Percentiles rank a stretch among this genome's conserved stretches.
Conservation (phyloP, 2,888 invertebrate species). For the Hermodice carunculata region DNA sequence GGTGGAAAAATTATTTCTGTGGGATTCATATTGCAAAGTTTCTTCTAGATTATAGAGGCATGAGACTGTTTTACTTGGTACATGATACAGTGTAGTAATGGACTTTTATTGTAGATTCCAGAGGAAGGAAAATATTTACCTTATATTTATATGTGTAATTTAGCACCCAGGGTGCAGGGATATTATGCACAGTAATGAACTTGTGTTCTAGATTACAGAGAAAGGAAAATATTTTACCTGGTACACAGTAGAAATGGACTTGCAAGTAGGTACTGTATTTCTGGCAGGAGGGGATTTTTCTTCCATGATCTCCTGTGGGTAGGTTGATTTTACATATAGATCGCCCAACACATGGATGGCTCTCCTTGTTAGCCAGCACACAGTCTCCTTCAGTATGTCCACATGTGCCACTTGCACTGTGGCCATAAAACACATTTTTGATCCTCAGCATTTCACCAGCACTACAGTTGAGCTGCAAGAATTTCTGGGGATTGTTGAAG, state of each 20-base stretch:
- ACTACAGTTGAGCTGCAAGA: slow-evolving; percentile 51
- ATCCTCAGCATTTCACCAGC: slow-evolving; percentile 55
- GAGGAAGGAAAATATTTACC: too few species aligned
- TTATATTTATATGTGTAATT: too few species aligned
- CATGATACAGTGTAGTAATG: too few species aligned
- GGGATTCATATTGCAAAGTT: too few species aligned
- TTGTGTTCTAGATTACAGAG: too few species aligned
- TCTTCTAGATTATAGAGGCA: too few species aligned
- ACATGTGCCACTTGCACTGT: slow-evolving; percentile 47
- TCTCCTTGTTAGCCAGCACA: slow-evolving; percentile 47
- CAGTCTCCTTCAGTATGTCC: slow-evolving; percentile 50
- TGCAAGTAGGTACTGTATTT: slow-evolving; percentile 58
- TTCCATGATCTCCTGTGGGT: slow-evolving; percentile 49
- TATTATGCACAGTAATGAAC: too few species aligned
- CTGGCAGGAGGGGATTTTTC: slow-evolving; percentile 49
- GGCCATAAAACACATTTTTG: slow-evolving; percentile 55
- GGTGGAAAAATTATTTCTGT: too few species aligned
- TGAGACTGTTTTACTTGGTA: too few species aligned
- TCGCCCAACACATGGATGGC: slow-evolving; percentile 55
- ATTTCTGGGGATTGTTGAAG: slow-evolving; percentile 45
- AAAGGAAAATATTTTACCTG: too few species aligned
- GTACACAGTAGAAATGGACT: slow-evolving; percentile 58
- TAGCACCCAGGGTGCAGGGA: too few species aligned
- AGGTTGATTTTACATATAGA: slow-evolving; percentile 53
- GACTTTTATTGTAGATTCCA: too few species aligned